Percentiles rank a stretch among this genome's conserved stretches.
phyloP scores from a whole-genome alignment of 2,888 invertebrate genomes.

The Tuberolachnus salignus region DNA sequence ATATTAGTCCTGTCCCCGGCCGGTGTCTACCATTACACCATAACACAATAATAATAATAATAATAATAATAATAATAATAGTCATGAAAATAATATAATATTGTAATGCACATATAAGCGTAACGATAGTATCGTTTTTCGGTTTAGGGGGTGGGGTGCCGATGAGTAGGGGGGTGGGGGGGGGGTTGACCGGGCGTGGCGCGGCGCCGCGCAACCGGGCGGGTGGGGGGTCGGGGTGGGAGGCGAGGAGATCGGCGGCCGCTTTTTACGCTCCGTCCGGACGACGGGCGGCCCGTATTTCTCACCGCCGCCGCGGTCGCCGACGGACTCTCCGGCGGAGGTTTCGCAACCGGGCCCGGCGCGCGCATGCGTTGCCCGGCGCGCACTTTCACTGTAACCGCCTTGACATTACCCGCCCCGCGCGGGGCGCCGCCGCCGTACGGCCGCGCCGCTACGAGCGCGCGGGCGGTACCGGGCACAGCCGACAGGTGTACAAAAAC shows the following conservation, averaged over 20 bases:
- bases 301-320: neutral
- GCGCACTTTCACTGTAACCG: neutral
- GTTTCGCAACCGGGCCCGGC: neutral
- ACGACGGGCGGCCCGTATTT: slow-evolving; percentile 19
- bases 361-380: slow-evolving; percentile 1
- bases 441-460: too few species aligned
- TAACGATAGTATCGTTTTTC: too few species aligned
- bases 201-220: neutral
- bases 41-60: neutral
- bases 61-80: too few species aligned
- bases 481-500: too few species aligned
- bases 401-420: too few species aligned
- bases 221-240: neutral
- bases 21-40: neutral
- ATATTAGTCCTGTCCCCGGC: neutral
- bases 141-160: too few species aligned
- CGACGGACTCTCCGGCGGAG: neutral
- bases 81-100: too few species aligned
- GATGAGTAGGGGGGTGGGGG: too few species aligned
- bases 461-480: too few species aligned
- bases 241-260: neutral
- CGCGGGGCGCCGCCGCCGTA: too few species aligned
- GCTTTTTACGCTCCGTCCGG: slow-evolving; percentile 4
- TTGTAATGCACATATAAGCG: too few species aligned
- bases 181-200: too few species aligned